A percentile compares a stretch with the other conserved stretches of the same genome.
These are phyloP conservation scores for Caenorhabditis drosophilae DNA, from an alignment of 2,888 invertebrate species.

Conservation along the genomic window DNA sequence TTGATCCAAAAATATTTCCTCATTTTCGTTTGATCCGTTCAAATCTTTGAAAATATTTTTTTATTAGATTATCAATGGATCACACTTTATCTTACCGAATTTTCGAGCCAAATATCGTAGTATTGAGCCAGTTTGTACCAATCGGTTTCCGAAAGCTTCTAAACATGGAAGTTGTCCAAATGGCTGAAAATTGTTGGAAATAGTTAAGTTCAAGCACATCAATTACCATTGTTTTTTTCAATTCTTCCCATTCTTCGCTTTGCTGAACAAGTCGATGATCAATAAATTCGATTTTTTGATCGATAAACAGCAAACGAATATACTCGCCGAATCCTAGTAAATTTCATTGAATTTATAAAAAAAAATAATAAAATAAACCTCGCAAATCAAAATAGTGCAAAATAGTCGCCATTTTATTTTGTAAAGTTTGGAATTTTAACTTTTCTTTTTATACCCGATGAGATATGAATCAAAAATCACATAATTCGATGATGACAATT, in stretches of 20 bases:
- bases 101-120: background rate
- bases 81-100: background rate
- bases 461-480: too few relatives aligned
- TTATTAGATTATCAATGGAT: background rate
- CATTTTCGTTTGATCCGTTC: background rate
- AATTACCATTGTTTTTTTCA: constrained; percentile 19
- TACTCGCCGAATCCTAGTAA: constrained; percentile 21
- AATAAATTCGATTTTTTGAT: constrained; percentile 15
- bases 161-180: background rate
- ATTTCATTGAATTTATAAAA: too few relatives aligned
- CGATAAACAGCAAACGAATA: constrained; percentile 26
- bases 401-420: too few relatives aligned
- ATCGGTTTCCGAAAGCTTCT: background rate
- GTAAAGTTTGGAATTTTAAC: too few relatives aligned
- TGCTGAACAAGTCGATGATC: constrained; percentile 7
- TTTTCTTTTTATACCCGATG: too few relatives aligned
- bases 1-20: constrained; percentile 1
- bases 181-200: background rate
- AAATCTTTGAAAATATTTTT: background rate
- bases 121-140: background rate
- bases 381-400: too few relatives aligned
- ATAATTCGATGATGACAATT: too few relatives aligned
- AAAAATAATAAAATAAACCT: too few relatives aligned
- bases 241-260: constrained; percentile 13
- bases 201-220: too few relatives aligned